Conservation (phyloP, 2,113 vertebrate species). For the Gyps fulvus region DNA sequence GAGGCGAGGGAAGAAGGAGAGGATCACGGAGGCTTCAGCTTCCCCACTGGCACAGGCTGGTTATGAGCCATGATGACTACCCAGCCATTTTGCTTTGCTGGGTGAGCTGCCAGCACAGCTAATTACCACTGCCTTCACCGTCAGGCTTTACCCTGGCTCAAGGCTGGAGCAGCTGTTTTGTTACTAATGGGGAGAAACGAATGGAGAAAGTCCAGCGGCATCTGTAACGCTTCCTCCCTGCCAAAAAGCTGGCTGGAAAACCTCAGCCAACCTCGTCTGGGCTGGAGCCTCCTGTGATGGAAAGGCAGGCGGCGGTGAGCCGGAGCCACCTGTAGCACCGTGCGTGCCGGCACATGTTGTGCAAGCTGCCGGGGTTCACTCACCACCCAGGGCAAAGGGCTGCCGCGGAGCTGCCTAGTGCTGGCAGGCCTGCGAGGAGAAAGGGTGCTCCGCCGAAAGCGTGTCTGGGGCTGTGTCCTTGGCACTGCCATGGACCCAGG, state of each 20-base stretch:
- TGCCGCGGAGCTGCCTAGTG: neutral
- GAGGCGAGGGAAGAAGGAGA: neutral
- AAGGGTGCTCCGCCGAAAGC: neutral
- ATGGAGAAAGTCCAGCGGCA: neutral
- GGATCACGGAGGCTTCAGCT: neutral
- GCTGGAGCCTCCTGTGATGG: neutral
- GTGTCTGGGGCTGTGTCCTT: neutral
- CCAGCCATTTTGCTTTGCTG: neutral
- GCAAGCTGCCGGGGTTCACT: neutral
- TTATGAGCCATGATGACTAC: neutral
- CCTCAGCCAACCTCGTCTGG: neutral
- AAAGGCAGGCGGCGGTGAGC: neutral
- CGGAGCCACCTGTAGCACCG: accelerated
- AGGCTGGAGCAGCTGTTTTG: neutral
- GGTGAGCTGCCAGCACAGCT: neutral
- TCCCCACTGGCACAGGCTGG: neutral
- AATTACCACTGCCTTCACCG: neutral
- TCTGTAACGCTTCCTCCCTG: neutral
- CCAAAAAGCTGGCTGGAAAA: neutral
- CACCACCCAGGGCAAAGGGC: neutral
- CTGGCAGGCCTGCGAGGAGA: neutral
- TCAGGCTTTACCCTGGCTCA: neutral
- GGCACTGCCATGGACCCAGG: accelerated
- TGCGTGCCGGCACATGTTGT: neutral
- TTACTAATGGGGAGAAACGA: neutral